Percentiles rank a stretch among this genome's conserved stretches.
phyloP scores from a whole-genome alignment of 2,113 vertebrate species.

The Leucosticte australis region DNA sequence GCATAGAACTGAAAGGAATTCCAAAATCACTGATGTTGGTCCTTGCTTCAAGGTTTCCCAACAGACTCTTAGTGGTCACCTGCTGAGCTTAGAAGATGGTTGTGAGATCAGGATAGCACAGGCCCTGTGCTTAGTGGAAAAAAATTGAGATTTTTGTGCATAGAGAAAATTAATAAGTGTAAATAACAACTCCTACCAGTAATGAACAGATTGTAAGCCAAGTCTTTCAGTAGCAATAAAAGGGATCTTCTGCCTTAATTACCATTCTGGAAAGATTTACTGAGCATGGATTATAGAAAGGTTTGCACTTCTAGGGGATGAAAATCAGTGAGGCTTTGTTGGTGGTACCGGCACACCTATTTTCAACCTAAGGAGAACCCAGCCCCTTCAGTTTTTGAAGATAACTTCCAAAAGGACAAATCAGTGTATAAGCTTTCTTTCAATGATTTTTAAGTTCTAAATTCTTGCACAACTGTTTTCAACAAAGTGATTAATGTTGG shows the following conservation, averaged over 20 bases:
- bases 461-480: not conserved
- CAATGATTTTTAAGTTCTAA: not conserved
- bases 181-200: not conserved
- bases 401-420: no score
- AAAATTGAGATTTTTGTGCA: not conserved
- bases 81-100: not conserved
- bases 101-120: not conserved
- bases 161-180: not conserved
- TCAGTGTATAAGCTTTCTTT: no score
- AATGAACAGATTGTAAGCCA: not conserved
- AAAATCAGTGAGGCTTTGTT: not conserved
- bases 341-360: not conserved
- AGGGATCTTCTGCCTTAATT: not conserved
- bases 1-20: not conserved
- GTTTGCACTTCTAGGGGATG: not conserved
- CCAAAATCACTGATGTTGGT: accelerated
- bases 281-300: not conserved
- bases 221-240: not conserved
- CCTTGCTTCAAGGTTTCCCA: not conserved
- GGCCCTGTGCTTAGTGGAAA: not conserved
- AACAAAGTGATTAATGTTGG: not conserved
- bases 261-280: not conserved
- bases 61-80: not conserved
- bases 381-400: not conserved
- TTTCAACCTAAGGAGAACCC: not conserved